Percentiles rank a stretch among this genome's conserved stretches.
Conservation (phyloP, 2,797 vertebrate species). For the Poeciliopsis infans region DNA sequence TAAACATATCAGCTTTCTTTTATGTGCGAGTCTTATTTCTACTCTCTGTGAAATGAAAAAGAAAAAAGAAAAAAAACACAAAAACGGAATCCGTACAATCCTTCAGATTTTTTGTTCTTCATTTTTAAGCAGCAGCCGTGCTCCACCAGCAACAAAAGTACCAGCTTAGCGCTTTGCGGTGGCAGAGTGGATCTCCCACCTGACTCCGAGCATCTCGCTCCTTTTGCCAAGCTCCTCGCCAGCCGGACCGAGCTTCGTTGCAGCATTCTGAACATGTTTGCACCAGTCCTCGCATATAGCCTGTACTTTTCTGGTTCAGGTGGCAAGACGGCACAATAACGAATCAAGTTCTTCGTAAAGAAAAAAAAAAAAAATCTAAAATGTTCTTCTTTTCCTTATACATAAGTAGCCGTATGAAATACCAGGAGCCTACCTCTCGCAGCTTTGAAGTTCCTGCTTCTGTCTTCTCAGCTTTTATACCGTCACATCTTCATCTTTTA, state of each 20-base stretch:
- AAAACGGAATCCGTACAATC: conserved; percentile 1
- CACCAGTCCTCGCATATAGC: conserved; percentile 11
- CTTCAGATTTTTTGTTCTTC: conserved; percentile 15
- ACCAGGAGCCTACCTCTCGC: conserved; percentile 64
- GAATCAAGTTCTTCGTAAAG: not conserved
- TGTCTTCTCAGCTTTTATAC: conserved; percentile 57
- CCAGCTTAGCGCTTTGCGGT: conserved; percentile 37
- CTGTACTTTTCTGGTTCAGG: not conserved
- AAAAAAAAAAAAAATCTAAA: not conserved
- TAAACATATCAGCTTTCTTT: not conserved
- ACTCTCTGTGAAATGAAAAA: conserved; percentile 29
- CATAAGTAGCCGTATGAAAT: not conserved
- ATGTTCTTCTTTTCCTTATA: not conserved
- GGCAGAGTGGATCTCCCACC: conserved; percentile 55
- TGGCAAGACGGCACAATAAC: conserved; percentile 16
- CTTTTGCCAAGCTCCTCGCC: conserved; percentile 14
- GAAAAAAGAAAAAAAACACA: not conserved
- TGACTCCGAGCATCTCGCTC: conserved; percentile 45
- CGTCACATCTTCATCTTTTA: conserved; percentile 78
- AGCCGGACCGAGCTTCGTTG: conserved; percentile 32
- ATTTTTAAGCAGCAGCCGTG: conserved; percentile 11
- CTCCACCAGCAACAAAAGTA: conserved; percentile 25
- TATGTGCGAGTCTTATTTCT: conserved; percentile 4
- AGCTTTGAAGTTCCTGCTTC: conserved; percentile 68
- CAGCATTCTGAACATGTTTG: conserved; percentile 40